Evolutionary conservation across 1,140 invertebrate species (phyloP).

Genomic region (Drosophila gunungcola): DNA sequence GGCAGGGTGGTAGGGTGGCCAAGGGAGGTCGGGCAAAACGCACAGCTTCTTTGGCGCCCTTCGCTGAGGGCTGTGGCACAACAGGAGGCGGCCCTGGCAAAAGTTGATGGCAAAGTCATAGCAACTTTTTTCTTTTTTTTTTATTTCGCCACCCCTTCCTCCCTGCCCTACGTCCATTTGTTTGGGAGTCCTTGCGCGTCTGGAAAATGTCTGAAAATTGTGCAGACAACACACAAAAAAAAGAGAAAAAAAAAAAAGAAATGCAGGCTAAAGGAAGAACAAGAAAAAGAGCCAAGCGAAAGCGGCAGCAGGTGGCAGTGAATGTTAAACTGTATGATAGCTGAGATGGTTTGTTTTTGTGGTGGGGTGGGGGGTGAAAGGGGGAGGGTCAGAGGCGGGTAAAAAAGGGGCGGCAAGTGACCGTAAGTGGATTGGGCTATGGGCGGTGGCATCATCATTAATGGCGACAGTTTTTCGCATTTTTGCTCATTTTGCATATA

Average conservation of each 20-base stretch:
- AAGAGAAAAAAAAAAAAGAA: slow-evolving; percentile 4
- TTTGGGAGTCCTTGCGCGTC: slow-evolving; percentile 66
- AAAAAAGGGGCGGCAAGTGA: slow-evolving; percentile 33
- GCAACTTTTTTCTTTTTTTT: slow-evolving; percentile 37
- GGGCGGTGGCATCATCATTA: slow-evolving; percentile 54
- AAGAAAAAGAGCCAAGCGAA: slow-evolving; percentile 16
- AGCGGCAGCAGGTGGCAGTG: slow-evolving; percentile 56
- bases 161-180: slow-evolving; percentile 20
- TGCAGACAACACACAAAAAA: slow-evolving; percentile 67
- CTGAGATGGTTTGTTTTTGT: slow-evolving; percentile 32
- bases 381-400: slow-evolving; percentile 10
- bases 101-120: slow-evolving; percentile 76
- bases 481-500: slow-evolving; percentile 46
- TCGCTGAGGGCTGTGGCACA: slow-evolving; percentile 56
- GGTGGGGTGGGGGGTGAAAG: not conserved
- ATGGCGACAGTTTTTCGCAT: slow-evolving; percentile 61
- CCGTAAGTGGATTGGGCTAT: slow-evolving; percentile 53
- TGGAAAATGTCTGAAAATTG: slow-evolving; percentile 83
- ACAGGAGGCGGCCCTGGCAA: slow-evolving; percentile 56
- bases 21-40: slow-evolving; percentile 40
- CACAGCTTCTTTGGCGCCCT: slow-evolving; percentile 74
- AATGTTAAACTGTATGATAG: slow-evolving; percentile 65
- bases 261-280: slow-evolving; percentile 25
- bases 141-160: slow-evolving; percentile 16
- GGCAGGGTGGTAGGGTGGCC: not conserved